These are phyloP conservation scores for Montipora capricornis DNA, from an alignment of 64 coral and sea anemone genomes.

Conservation along the genomic window DNA sequence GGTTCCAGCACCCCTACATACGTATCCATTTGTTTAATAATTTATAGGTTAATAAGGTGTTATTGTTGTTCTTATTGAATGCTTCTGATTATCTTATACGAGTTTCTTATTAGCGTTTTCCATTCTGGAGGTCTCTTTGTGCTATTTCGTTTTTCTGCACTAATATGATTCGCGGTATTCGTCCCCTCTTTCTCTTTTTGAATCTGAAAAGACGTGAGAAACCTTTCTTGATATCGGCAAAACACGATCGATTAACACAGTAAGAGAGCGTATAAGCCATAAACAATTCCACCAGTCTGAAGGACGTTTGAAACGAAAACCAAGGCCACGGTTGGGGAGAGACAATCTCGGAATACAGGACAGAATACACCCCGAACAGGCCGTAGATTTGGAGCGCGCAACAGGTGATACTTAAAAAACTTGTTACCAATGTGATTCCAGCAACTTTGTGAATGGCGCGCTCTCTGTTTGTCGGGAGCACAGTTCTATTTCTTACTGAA, in stretches of 20 bases:
- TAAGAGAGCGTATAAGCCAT: slow-evolving; percentile 55
- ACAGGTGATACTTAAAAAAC: slow-evolving; percentile 10
- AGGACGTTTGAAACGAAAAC: slow-evolving; percentile 69
- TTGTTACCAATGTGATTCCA: slow-evolving; percentile 6
- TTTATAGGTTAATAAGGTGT: too few species aligned
- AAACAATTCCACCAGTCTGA: slow-evolving; percentile 60
- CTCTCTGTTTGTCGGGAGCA: background rate
- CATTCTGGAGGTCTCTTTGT: background rate
- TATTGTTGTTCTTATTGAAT: too few species aligned
- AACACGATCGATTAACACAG: slow-evolving; percentile 36
- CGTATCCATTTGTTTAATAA: too few species aligned
- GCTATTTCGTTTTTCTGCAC: background rate
- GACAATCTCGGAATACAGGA: background rate
- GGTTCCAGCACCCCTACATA: too few species aligned
- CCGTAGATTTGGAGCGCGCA: slow-evolving; percentile 23
- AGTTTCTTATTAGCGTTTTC: background rate
- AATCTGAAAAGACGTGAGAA: background rate
- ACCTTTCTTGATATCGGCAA: background rate
- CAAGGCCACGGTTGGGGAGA: slow-evolving; percentile 72
- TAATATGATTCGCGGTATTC: background rate
- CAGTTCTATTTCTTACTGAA: background rate
- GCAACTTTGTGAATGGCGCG: slow-evolving; percentile 25
- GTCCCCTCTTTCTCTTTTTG: background rate
- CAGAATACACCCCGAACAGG: slow-evolving; percentile 21
- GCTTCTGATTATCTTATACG: too few species aligned